These are phyloP conservation scores for Doryteuthis pealeii DNA, from an alignment of 1,140 invertebrate genomes.

Conservation along the genomic window DNA sequence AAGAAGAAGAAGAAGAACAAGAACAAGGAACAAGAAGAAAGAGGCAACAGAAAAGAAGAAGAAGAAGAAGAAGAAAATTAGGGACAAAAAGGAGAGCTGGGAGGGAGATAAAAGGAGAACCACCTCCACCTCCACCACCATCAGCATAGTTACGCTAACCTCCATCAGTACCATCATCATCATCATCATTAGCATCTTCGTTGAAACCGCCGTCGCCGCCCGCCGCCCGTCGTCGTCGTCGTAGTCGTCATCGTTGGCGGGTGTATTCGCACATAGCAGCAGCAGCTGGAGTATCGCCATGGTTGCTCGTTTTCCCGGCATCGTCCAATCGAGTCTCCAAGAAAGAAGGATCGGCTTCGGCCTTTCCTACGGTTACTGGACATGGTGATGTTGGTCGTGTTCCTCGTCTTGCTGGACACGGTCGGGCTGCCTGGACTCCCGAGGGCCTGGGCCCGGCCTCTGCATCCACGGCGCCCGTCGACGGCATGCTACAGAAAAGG, in stretches of 20 bases:
- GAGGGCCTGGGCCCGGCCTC: not conserved
- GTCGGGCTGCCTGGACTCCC: not conserved
- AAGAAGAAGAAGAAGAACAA: no score
- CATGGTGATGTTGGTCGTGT: not conserved
- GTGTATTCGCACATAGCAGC: not conserved
- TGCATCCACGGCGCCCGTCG: not conserved
- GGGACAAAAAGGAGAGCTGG: not conserved
- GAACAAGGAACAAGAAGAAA: no score
- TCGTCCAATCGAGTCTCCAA: no score
- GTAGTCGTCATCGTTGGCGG: rapidly evolving
- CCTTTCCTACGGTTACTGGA: not conserved
- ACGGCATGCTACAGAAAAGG: not conserved
- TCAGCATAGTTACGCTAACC: not conserved
- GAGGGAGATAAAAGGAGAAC: not conserved
- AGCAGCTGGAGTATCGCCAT: not conserved
- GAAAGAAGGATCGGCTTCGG: not conserved
- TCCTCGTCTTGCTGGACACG: not conserved
- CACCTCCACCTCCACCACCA: not conserved
- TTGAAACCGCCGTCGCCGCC: no score
- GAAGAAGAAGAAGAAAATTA: not conserved
- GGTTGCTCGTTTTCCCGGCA: not conserved
- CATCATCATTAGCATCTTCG: not conserved
- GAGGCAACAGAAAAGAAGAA: no score
- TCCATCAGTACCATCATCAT: not conserved
- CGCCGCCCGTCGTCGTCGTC: no score